phyloP scores from a whole-genome alignment of 2,797 vertebrate species.

The Pagetopsis macropterus region DNA sequence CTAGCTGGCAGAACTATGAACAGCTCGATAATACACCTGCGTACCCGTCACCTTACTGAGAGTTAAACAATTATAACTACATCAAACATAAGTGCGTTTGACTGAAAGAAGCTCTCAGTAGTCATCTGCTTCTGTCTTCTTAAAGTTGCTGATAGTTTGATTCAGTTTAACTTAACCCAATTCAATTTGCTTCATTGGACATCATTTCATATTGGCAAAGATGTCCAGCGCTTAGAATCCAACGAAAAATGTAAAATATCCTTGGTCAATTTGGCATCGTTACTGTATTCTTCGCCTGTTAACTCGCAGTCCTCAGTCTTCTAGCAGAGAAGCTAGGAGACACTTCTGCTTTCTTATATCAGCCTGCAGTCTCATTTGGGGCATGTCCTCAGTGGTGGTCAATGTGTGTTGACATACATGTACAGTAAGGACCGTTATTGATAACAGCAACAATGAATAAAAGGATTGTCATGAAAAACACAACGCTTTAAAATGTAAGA shows the following conservation, averaged over 20 bases:
- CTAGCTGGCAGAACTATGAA: background rate
- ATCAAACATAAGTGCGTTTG: background rate
- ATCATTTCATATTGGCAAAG: background rate
- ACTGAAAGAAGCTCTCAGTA: background rate
- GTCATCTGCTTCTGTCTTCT: background rate
- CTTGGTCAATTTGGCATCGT: background rate
- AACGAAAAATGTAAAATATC: background rate
- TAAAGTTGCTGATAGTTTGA: slow-evolving; percentile 1
- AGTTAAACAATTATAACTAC: background rate
- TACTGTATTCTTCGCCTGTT: background rate
- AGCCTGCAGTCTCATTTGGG: slow-evolving; percentile 26
- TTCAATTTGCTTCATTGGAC: background rate
- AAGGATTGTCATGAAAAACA: too few species aligned
- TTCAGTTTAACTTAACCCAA: background rate
- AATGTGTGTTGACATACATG: background rate
- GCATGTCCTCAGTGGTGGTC: slow-evolving; percentile 14
- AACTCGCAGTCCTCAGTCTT: slow-evolving; percentile 3
- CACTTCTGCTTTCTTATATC: slow-evolving; percentile 15
- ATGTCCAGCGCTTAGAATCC: background rate
- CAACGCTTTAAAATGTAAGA: too few species aligned
- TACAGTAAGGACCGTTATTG: too few species aligned
- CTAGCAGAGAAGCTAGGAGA: slow-evolving; percentile 7
- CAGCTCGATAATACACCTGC: background rate
- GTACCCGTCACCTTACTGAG: background rate
- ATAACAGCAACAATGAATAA: too few species aligned